These are phyloP conservation scores for Eira barbara DNA, from an alignment of 2,113 vertebrate species.

Conservation along the genomic window DNA sequence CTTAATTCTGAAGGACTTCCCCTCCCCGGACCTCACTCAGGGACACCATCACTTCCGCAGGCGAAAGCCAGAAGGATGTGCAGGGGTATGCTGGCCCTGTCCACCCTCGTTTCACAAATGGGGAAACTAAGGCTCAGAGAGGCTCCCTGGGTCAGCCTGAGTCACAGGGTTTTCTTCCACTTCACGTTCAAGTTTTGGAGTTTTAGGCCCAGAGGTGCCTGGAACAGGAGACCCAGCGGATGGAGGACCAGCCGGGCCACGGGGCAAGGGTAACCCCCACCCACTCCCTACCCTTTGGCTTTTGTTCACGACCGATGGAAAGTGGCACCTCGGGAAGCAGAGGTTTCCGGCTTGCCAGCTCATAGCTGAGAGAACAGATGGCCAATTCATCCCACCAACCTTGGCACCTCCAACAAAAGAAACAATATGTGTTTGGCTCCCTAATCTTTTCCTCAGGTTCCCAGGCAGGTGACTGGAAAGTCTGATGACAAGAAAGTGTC, in stretches of 20 bases:
- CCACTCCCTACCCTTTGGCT: constrained; percentile 43
- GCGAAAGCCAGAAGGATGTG: neutral
- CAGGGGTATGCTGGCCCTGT: accelerated
- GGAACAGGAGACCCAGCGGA: accelerated
- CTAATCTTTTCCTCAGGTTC: constrained; percentile 84
- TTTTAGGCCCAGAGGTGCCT: neutral
- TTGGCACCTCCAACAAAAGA: constrained; percentile 83
- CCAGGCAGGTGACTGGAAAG: constrained; percentile 84
- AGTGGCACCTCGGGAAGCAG: constrained; percentile 78
- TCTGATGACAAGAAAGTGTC: constrained; percentile 84
- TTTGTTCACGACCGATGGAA: constrained; percentile 77
- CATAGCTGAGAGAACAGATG: constrained; percentile 82
- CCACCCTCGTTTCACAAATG: accelerated
- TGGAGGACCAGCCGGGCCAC: accelerated
- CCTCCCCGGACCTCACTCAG: neutral
- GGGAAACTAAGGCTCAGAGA: neutral
- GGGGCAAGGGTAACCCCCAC: neutral
- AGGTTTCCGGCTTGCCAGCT: constrained; percentile 78
- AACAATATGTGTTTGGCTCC: constrained; percentile 83
- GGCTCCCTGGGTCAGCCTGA: neutral
- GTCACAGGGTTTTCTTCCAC: neutral
- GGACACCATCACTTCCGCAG: accelerated
- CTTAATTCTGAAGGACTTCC: neutral
- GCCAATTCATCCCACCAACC: constrained; percentile 83
- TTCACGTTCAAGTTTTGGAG: accelerated